A percentile compares a stretch with the other conserved stretches of the same genome.
These are phyloP conservation scores for Vulpes ferrilata DNA, from an alignment of 2,113 vertebrate genomes.

Conservation along the genomic window DNA sequence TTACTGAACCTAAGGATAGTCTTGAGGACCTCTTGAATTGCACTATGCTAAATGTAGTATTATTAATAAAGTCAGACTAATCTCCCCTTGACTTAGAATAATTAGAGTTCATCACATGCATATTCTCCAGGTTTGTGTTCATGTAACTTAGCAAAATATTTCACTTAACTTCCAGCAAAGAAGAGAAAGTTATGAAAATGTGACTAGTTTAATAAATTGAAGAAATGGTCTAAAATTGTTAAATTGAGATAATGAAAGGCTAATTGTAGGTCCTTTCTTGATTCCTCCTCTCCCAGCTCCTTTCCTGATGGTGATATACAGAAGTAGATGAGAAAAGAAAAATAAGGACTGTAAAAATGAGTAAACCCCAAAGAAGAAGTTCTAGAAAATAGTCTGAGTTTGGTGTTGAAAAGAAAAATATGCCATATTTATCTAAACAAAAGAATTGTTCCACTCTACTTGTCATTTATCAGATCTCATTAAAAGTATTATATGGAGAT, in stretches of 20 bases:
- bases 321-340: background rate
- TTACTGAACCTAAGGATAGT: background rate
- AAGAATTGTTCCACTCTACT: slow-evolving; percentile 23
- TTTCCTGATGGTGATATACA: background rate
- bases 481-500: background rate
- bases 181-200: slow-evolving; percentile 26
- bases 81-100: background rate
- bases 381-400: background rate
- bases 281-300: background rate
- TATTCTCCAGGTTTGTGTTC: background rate
- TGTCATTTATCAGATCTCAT: background rate
- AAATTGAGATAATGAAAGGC: background rate
- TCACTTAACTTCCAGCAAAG: slow-evolving; percentile 13
- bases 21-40: background rate
- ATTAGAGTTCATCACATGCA: background rate
- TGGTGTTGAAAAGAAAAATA: background rate
- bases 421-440: background rate
- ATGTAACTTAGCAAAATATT: background rate
- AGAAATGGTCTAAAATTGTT: background rate
- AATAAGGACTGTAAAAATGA: background rate
- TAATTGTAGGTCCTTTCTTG: background rate
- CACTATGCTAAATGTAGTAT: background rate
- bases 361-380: background rate
- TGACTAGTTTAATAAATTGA: background rate
- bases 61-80: background rate